Percentiles rank a stretch among this genome's conserved stretches.
Evolutionary conservation across 1,140 invertebrate genomes (phyloP).

Genomic region (Radopholus similis): DNA sequence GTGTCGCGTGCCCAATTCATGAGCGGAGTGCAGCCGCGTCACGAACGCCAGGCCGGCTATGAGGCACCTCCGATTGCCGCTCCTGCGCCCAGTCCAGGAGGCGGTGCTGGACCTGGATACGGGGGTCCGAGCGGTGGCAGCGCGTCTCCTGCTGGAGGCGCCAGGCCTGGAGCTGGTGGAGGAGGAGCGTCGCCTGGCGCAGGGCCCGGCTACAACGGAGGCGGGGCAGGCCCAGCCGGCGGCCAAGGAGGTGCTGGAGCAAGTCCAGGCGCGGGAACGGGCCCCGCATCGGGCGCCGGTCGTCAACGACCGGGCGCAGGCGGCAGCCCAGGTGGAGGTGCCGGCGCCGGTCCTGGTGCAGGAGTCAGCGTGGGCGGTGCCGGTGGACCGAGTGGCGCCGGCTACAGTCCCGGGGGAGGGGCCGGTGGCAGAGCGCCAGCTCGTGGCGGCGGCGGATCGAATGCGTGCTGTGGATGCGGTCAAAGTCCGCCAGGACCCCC

Average conservation of each 20-base stretch:
- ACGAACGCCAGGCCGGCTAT: neutral
- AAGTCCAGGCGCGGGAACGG: neutral
- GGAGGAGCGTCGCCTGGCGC: neutral
- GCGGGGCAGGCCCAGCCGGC: neutral
- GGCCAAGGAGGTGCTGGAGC: neutral
- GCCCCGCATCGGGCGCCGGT: neutral
- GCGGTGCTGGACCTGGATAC: neutral
- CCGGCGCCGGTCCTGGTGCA: neutral
- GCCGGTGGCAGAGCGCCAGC: neutral
- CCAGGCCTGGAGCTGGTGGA: neutral
- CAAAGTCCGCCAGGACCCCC: conserved; percentile 43
- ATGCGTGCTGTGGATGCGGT: conserved; percentile 38
- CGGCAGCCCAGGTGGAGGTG: neutral
- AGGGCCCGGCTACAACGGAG: neutral
- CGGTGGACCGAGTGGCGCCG: neutral
- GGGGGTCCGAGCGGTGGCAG: neutral
- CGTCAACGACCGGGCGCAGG: too few relatives aligned
- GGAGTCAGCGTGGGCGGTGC: neutral
- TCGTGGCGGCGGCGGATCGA: neutral
- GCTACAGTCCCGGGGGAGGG: neutral
- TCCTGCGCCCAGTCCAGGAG: neutral
- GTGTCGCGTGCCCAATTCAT: neutral
- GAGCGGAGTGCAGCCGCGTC: too few relatives aligned
- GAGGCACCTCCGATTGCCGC: conserved; percentile 17
- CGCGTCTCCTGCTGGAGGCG: neutral